Conservation (phyloP, 2,797 vertebrate genomes). For the Astyanax mexicanus region DNA sequence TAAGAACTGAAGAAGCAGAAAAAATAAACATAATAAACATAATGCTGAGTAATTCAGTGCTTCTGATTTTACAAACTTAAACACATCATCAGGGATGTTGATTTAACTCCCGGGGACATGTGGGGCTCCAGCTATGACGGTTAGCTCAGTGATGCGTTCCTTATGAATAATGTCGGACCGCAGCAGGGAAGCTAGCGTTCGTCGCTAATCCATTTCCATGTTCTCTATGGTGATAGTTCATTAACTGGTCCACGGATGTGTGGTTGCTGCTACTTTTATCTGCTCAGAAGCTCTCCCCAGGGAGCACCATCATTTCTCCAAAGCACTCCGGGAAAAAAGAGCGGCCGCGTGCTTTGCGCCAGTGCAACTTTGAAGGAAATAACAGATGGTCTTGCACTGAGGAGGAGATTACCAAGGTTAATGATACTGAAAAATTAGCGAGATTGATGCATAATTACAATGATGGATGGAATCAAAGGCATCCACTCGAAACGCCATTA, state of each 20-base stretch:
- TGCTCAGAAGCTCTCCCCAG: constrained; percentile 57
- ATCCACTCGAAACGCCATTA: constrained; percentile 59
- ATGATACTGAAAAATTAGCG: constrained; percentile 81
- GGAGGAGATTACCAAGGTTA: constrained; percentile 82
- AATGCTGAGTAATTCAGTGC: constrained; percentile 28
- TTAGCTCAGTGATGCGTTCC: constrained; percentile 61
- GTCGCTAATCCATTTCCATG: constrained; percentile 78
- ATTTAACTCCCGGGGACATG: constrained; percentile 64
- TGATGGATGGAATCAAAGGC: constrained; percentile 79
- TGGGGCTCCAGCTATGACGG: constrained; percentile 64
- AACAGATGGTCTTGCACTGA: constrained; percentile 78
- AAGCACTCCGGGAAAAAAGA: constrained; percentile 51
- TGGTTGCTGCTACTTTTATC: constrained; percentile 68
- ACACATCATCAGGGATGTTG: constrained; percentile 41
- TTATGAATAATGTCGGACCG: constrained; percentile 71
- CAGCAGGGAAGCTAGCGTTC: constrained; percentile 68
- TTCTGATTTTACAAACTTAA: constrained; percentile 38
- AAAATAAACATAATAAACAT: background rate
- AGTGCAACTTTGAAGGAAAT: constrained; percentile 73
- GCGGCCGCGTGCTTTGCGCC: constrained; percentile 34
- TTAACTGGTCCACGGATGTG: constrained; percentile 74
- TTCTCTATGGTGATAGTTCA: constrained; percentile 73
- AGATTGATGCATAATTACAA: constrained; percentile 82
- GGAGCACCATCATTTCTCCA: constrained; percentile 59
- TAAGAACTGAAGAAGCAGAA: background rate